Evolutionary conservation across 2,113 vertebrate species (phyloP), one percentile per base, ranked within the genome.

Genomic region (Seriola quinqueradiata): DNA sequence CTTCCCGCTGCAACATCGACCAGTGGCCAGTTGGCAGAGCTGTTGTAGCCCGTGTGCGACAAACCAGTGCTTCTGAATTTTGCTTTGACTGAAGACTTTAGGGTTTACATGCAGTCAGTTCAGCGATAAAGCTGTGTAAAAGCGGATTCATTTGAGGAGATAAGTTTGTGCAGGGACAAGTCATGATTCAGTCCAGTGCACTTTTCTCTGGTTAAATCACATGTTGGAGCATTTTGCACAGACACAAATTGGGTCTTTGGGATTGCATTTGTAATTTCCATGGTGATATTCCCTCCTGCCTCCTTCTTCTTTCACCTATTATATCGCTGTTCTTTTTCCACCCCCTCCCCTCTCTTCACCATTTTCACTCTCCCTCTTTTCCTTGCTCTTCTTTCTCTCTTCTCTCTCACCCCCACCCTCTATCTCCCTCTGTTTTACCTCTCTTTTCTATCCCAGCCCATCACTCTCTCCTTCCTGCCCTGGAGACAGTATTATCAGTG

Each of bases 401-500:
- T 73, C 40, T 66, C 40, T 36, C 57, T 71, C 32, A 28, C 25
- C 28, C 55, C 69, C 36, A 19, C 50, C 52, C 21, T 79, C 54
- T 76, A 65, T 85, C 87, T 63, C 46, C 40, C 48, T 59, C 66
- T 63, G 67, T 85, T 85, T 28, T 86, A 70, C 80, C 81, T 75
- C 63, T 73, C 69, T 76, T 74, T 85, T 87, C 80, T 77, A 70
- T 75, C 69, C 92, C 57, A 67, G 69, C 82, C 87, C 81, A 83
- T 94, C 89, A 83, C 87, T 89, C 82, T 77, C 50, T 75, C 32
- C 87, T 65, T 69, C 68, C 54, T 89, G 76, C 84, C 82, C 84
- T 25, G 82, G 84, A 86, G 89, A 88, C 86, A 48, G 85, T 78
- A 91, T 93, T 93, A 94, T 94, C 92, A 89, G 77, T 13, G 50